These are phyloP conservation scores for Cylindroiulus punctatus DNA, from an alignment of 2,888 invertebrate species.

Conservation along the genomic window DNA sequence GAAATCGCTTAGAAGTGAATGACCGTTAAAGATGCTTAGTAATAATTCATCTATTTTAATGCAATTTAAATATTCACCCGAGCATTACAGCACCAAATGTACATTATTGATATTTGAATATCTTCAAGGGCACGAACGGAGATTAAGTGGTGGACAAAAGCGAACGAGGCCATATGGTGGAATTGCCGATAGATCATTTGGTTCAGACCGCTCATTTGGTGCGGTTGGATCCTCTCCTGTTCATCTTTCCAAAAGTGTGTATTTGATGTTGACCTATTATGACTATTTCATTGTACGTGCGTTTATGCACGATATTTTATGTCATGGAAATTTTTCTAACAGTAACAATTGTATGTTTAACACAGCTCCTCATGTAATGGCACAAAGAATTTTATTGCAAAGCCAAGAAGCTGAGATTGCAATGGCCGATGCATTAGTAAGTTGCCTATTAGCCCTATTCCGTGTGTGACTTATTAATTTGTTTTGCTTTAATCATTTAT, in stretches of 20 bases:
- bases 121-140: constrained; percentile 51
- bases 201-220: constrained; percentile 47
- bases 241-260: constrained; percentile 34
- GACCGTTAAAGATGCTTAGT: no score
- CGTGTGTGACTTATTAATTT: constrained; percentile 46
- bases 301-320: not conserved
- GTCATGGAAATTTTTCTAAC: not conserved
- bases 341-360: constrained; percentile 48
- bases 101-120: not conserved
- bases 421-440: constrained; percentile 76
- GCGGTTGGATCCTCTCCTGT: constrained; percentile 50
- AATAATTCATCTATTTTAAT: no score
- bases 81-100: not conserved
- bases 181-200: constrained; percentile 48
- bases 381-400: constrained; percentile 85
- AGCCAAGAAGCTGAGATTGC: constrained; percentile 88
- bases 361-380: constrained; percentile 73
- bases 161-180: constrained; percentile 43
- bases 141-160: constrained; percentile 54
- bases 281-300: no score
- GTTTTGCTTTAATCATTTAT: not conserved
- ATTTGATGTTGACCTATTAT: not conserved
- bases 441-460: constrained; percentile 51
- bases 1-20: no score
- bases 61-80: not conserved